phyloP scores from a whole-genome alignment of 1,140 invertebrate genomes.

The Pseudomyrmex pallidus region DNA sequence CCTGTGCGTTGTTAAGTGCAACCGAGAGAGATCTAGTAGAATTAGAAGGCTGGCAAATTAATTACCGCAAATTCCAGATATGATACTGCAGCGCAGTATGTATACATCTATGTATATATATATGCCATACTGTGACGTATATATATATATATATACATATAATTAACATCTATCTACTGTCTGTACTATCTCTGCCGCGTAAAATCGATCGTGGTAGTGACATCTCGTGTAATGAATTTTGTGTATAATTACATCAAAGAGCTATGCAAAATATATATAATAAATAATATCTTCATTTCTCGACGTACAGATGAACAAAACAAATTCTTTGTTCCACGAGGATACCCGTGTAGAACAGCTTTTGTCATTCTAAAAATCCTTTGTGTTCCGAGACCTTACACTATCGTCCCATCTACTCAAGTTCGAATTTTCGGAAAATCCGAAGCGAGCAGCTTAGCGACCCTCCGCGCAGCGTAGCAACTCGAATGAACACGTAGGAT shows the following conservation, averaged over 20 bases:
- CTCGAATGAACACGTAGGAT: constrained; percentile 57
- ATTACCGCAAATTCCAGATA: constrained; percentile 25
- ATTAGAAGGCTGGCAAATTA: constrained; percentile 25
- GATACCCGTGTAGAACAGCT: neutral
- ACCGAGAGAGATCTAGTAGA: neutral
- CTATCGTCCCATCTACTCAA: constrained; percentile 13
- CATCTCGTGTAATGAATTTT: neutral
- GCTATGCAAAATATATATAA: no score
- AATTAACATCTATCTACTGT: no score
- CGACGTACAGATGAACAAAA: neutral
- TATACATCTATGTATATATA: neutral
- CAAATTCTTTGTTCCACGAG: neutral
- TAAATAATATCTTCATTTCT: no score
- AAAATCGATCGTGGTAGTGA: neutral
- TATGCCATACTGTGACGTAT: no score
- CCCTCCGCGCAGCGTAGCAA: constrained; percentile 19
- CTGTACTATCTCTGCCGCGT: neutral
- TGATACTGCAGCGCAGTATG: neutral
- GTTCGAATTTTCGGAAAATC: constrained; percentile 43
- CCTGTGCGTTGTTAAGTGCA: constrained; percentile 8
- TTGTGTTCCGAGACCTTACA: constrained; percentile 22
- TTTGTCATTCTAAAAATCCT: neutral
- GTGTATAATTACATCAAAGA: no score
- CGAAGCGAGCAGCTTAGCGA: constrained; percentile 47
- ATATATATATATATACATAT: no score